phyloP scores from a whole-genome alignment of 1,140 invertebrate species.

The Diabrotica virgifera region DNA sequence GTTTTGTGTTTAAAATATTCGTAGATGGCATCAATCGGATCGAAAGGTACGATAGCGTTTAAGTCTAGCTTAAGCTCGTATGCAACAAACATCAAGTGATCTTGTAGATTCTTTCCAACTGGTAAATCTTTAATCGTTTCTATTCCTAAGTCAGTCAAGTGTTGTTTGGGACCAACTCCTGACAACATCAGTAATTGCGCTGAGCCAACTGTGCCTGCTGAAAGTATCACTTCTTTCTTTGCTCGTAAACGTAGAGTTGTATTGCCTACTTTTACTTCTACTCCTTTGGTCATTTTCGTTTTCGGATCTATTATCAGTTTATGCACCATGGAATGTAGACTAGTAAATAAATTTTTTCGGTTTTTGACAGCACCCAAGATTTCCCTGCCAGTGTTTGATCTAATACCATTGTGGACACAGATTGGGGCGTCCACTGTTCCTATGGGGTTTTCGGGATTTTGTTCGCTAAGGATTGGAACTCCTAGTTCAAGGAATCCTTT shows the following conservation, averaged over 20 bases:
- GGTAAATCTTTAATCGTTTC: conserved; percentile 69
- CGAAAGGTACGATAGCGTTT: conserved; percentile 1
- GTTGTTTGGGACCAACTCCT: conserved; percentile 79
- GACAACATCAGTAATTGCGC: conserved; percentile 90
- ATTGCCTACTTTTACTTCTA: conserved; percentile 77
- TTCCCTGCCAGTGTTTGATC: neutral
- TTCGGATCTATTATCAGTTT: conserved; percentile 79
- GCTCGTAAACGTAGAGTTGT: conserved; percentile 65
- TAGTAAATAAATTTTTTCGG: conserved; percentile 81
- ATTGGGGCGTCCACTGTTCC: no score
- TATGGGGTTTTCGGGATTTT: no score
- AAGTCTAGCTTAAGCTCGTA: conserved; percentile 25
- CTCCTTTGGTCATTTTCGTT: conserved; percentile 78
- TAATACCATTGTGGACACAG: neutral
- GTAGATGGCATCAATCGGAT: conserved; percentile 23
- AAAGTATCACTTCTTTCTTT: conserved; percentile 65
- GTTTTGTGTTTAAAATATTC: conserved; percentile 26
- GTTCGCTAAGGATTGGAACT: no score
- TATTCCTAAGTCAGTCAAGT: conserved; percentile 68
- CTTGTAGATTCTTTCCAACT: conserved; percentile 84
- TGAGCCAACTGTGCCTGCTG: conserved; percentile 84
- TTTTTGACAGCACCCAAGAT: conserved; percentile 57
- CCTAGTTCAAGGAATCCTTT: no score
- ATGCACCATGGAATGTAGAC: conserved; percentile 80
- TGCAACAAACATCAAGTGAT: conserved; percentile 83